Conservation (phyloP, 2,888 invertebrate species). For the Drosophila kanekoi region DNA sequence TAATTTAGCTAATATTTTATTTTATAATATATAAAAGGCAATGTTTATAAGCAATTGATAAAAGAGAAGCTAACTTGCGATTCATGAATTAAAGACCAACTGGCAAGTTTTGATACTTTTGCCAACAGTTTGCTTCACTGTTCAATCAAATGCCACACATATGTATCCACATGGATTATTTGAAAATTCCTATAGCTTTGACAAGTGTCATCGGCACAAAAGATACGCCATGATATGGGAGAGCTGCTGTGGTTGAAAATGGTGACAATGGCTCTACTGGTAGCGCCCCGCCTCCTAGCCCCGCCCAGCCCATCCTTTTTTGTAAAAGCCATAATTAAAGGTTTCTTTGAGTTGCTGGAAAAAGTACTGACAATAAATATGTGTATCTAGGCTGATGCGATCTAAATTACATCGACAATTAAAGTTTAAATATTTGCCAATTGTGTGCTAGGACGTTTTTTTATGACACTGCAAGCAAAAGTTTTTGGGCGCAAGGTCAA, state of each 20-base stretch:
- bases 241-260: slow-evolving; percentile 27
- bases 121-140: slow-evolving; percentile 6
- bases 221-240: slow-evolving; percentile 56
- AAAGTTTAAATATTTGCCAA: slow-evolving; percentile 73
- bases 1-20: neutral
- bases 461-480: slow-evolving; percentile 31
- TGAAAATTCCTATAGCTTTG: slow-evolving; percentile 73
- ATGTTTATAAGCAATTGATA: no score
- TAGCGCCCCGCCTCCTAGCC: no score
- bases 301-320: neutral
- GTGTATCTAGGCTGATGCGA: slow-evolving; percentile 20
- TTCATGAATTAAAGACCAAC: no score
- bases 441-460: slow-evolving; percentile 40
- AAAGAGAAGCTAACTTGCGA: no score
- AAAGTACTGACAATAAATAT: slow-evolving; percentile 21
- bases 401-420: slow-evolving; percentile 65
- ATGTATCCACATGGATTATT: slow-evolving; percentile 58
- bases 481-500: slow-evolving; percentile 46
- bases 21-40: no score
- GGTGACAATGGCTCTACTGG: slow-evolving; percentile 1
- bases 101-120: neutral
- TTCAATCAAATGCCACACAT: slow-evolving; percentile 8
- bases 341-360: slow-evolving; percentile 38
- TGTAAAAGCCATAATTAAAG: slow-evolving; percentile 66
- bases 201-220: slow-evolving; percentile 77